phyloP scores from a whole-genome alignment of 2,113 vertebrate species.

The Glareola pratincola region DNA sequence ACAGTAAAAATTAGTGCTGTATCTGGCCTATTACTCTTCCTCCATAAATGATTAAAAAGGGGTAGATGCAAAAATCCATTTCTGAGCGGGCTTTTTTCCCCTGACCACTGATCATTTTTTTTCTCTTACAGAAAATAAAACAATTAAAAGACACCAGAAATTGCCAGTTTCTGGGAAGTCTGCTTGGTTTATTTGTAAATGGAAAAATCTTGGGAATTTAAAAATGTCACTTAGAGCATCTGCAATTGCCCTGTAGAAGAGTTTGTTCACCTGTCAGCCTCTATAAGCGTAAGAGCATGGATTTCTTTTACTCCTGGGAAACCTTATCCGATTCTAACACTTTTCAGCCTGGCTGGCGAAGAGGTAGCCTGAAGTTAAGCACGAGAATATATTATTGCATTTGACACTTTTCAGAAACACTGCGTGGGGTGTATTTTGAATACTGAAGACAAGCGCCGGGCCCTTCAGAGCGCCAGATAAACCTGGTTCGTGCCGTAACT shows the following conservation, averaged over 20 bases:
- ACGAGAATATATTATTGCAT: neutral
- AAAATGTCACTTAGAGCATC: constrained; percentile 42
- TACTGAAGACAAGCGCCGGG: accelerated
- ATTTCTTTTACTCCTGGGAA: constrained; percentile 48
- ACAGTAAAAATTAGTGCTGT: constrained; percentile 43
- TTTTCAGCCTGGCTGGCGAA: neutral
- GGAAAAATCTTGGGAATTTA: constrained; percentile 5
- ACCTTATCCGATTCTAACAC: neutral
- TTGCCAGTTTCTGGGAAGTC: neutral
- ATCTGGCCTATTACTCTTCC: constrained; percentile 25
- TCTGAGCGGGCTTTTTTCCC: neutral
- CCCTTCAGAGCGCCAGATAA: neutral
- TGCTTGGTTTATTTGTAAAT: neutral
- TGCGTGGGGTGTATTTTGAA: neutral
- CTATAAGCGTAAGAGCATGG: neutral
- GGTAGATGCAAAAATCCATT: neutral
- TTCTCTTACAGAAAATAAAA: neutral
- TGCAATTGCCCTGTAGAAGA: constrained; percentile 11
- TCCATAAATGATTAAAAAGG: neutral
- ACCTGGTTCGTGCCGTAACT: neutral
- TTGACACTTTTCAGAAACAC: neutral
- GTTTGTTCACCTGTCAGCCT: constrained; percentile 55
- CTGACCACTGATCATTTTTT: neutral
- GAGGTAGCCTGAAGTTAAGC: neutral
- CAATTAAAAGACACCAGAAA: neutral